Conservation (phyloP, 1,140 invertebrate species). For the Sesamia nonagrioides region DNA sequence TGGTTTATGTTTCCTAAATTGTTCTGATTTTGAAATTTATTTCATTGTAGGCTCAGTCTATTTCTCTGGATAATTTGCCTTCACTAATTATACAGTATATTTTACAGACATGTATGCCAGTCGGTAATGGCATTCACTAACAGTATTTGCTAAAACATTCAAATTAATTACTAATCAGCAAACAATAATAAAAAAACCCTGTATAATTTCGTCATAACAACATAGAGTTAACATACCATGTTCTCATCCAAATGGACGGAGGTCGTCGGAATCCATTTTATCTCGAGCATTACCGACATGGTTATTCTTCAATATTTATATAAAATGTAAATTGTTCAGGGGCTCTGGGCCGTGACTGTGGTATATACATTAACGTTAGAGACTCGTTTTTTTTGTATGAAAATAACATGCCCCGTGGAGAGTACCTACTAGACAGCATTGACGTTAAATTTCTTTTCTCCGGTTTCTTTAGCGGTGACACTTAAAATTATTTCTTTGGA, state of each 20-base stretch:
- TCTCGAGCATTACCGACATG: slow-evolving; percentile 56
- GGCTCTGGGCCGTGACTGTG: slow-evolving; percentile 57
- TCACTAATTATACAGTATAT: too few relatives aligned
- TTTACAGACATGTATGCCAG: background rate
- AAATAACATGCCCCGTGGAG: slow-evolving; percentile 57
- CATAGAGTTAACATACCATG: slow-evolving; percentile 18
- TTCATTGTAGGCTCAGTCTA: too few relatives aligned
- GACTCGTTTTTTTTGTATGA: slow-evolving; percentile 58
- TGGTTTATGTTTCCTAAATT: too few relatives aligned
- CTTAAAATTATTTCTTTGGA: background rate
- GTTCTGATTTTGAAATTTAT: too few relatives aligned
- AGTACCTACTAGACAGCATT: slow-evolving; percentile 45
- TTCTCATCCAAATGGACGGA: slow-evolving; percentile 36
- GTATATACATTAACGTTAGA: slow-evolving; percentile 54
- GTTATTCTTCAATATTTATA: slow-evolving; percentile 68
- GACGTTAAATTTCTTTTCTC: slow-evolving; percentile 53
- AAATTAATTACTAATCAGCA: background rate
- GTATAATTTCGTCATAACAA: slow-evolving; percentile 22
- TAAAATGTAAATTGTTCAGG: slow-evolving; percentile 70
- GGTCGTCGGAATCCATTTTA: slow-evolving; percentile 51
- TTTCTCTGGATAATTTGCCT: too few relatives aligned
- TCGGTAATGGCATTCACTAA: background rate
- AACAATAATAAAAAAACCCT: slow-evolving; percentile 5
- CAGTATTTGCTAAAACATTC: background rate
- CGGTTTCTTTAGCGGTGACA: slow-evolving; percentile 9